phyloP scores from a whole-genome alignment of 2,797 vertebrate species.

The Phoeniculus purpureus region DNA sequence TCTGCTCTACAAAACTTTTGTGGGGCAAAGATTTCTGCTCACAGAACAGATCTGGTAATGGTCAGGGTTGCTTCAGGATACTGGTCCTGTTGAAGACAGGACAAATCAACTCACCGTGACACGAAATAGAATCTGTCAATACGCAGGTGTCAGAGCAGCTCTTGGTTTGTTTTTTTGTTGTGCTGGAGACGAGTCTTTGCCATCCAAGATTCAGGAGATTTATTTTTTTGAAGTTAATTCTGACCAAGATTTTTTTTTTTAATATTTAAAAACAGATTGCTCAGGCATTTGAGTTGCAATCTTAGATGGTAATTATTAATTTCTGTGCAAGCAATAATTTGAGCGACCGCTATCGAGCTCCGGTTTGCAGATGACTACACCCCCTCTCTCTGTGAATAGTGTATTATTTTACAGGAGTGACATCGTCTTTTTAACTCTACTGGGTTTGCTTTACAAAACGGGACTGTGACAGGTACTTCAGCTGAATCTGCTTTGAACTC shows the following conservation, averaged over 20 bases:
- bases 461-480: background rate
- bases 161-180: background rate
- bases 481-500: background rate
- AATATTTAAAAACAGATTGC: background rate
- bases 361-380: background rate
- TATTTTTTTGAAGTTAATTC: background rate
- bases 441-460: background rate
- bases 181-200: background rate
- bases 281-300: background rate
- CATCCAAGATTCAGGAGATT: background rate
- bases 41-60: background rate
- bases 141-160: background rate
- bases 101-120: background rate
- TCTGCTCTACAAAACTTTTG: background rate
- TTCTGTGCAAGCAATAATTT: background rate
- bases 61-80: background rate
- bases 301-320: background rate
- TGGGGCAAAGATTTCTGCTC: background rate
- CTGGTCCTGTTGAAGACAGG: background rate
- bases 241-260: background rate
- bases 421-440: background rate
- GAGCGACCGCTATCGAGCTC: accelerated
- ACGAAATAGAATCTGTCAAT: background rate
- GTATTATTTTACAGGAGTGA: background rate
- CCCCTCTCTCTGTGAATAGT: background rate